Evolutionary conservation across 2,888 invertebrate species (phyloP).

Genomic region (Chloromyia formosa): DNA sequence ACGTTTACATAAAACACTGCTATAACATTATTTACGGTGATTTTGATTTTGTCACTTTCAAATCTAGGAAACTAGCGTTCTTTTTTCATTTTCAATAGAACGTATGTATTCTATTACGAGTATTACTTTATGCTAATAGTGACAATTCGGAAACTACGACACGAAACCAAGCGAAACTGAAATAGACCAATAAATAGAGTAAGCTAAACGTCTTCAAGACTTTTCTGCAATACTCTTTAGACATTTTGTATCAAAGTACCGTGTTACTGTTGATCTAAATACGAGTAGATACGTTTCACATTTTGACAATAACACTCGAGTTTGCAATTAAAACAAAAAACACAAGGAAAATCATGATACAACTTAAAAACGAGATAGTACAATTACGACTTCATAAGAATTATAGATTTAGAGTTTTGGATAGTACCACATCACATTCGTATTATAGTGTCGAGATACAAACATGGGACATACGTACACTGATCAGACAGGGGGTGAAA

Average conservation of each 20-base stretch:
- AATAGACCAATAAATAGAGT: background rate
- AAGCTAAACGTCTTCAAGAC: constrained; percentile 10
- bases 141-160: no score
- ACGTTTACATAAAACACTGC: constrained; percentile 13
- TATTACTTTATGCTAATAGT: no score
- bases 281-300: constrained; percentile 3
- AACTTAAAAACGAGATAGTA: constrained; percentile 12
- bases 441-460: constrained; percentile 34
- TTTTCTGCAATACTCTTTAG: background rate
- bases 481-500: background rate
- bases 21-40: constrained; percentile 21
- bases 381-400: constrained; percentile 23
- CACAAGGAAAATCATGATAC: background rate
- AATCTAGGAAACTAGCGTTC: background rate
- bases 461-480: constrained; percentile 28
- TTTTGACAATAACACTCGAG: constrained; percentile 2
- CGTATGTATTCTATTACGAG: no score
- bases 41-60: background rate
- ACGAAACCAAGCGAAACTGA: no score
- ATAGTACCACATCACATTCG: constrained; percentile 56
- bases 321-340: constrained; percentile 5
- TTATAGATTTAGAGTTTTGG: constrained; percentile 52
- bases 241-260: no score
- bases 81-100: no score
- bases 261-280: constrained; percentile 8